Conservation (phyloP, 2,113 vertebrate species). For the Lota lota region DNA sequence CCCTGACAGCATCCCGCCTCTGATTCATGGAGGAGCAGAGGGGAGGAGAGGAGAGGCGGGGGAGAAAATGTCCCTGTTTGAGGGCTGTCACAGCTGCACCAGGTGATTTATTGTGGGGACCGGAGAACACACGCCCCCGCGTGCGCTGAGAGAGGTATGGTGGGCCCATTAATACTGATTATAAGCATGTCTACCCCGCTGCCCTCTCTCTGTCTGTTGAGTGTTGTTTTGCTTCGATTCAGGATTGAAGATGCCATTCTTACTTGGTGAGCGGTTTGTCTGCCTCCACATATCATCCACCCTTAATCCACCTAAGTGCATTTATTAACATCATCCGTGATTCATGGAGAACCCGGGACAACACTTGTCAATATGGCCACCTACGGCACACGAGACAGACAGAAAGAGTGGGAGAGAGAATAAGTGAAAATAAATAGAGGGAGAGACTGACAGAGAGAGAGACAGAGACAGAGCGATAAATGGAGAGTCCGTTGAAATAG, state of each 20-base stretch:
- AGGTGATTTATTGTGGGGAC: slow-evolving; percentile 52
- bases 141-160: slow-evolving; percentile 18
- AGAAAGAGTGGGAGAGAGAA: not conserved
- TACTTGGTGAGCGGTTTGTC: too few species aligned
- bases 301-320: too few species aligned
- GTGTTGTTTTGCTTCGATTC: not conserved
- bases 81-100: slow-evolving; percentile 40
- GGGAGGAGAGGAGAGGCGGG: not conserved
- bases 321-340: too few species aligned
- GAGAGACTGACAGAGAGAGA: not conserved
- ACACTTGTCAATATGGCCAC: too few species aligned
- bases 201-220: slow-evolving; percentile 6
- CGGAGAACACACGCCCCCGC: slow-evolving; percentile 34
- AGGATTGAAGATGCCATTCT: not conserved
- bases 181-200: slow-evolving; percentile 22
- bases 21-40: slow-evolving; percentile 53
- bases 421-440: not conserved
- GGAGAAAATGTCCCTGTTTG: slow-evolving; percentile 49
- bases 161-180: slow-evolving; percentile 54
- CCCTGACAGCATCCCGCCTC: slow-evolving; percentile 23
- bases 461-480: not conserved
- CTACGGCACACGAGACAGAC: too few species aligned
- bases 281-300: not conserved
- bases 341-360: too few species aligned
- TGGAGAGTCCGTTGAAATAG: not conserved